Percentiles rank a stretch among this genome's conserved stretches.
Evolutionary conservation across 2,888 invertebrate species (phyloP).

Genomic region (Scrobipalpa atriplicella): DNA sequence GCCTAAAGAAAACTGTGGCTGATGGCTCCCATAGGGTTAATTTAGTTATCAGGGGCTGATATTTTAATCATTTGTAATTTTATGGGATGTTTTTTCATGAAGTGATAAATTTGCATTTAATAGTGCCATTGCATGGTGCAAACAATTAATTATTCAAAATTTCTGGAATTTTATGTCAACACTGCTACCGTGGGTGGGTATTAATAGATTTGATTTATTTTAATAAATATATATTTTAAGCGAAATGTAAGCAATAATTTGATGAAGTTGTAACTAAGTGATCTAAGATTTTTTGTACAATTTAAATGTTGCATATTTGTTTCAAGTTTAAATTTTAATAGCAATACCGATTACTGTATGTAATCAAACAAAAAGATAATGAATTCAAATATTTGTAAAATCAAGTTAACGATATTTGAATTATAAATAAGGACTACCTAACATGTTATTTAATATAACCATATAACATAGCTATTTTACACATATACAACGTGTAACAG

Average conservation of each 20-base stretch:
- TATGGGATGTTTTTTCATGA: slow-evolving; percentile 35
- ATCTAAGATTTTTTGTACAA: background rate
- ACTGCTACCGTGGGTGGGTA: slow-evolving; percentile 1
- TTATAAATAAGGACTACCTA: too few relatives aligned
- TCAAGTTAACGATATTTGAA: too few relatives aligned
- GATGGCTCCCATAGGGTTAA: background rate
- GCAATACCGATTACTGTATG: background rate
- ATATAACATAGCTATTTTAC: too few relatives aligned
- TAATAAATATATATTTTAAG: slow-evolving; percentile 8
- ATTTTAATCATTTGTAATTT: slow-evolving; percentile 21
- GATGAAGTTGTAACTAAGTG: background rate
- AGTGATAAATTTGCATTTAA: slow-evolving; percentile 78
- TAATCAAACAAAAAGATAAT: too few relatives aligned
- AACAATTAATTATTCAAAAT: slow-evolving; percentile 5
- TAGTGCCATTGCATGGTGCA: slow-evolving; percentile 65
- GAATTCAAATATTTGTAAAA: too few relatives aligned
- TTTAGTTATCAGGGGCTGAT: slow-evolving; percentile 28
- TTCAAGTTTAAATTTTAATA: background rate
- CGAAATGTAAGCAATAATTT: background rate
- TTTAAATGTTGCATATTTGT: background rate
- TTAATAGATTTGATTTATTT: background rate
- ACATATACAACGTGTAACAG: too few relatives aligned
- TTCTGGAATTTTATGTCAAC: slow-evolving; percentile 15
- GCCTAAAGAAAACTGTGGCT: slow-evolving; percentile 5
- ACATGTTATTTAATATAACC: too few relatives aligned